Base-by-base conservation (phyloP, 2,888 invertebrate species). In the Caenorhabditis wallacei region DNA sequence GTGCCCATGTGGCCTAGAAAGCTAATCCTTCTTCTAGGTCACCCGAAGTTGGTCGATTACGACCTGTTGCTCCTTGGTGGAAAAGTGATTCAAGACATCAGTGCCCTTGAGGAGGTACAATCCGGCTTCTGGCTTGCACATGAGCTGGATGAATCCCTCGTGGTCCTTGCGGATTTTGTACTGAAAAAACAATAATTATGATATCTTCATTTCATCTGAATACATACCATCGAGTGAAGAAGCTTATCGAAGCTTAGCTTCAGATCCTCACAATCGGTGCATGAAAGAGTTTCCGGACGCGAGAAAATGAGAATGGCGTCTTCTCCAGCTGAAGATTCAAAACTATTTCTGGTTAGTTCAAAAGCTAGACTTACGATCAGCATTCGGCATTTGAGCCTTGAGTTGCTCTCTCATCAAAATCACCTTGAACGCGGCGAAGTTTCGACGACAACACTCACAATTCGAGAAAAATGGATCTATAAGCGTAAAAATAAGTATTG, bases 51-150 rank as follows among this genome's bases (percentile, higher is more conserved):
- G 2, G 30, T 56, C 1, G 35, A 56, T 56, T 16, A 1, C 35
- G 37, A 1, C 20, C 8, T 24, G 53, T 18, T 37, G 22, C 22
- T 59, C 37, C 10, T 18, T 35, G 0, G 66, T 20, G 24, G 53
- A 10, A 10, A 53, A 53, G 30, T 66, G 53, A 22, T 10, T 37
- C 66, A 66, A 20, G 1, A 40, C 53, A 1, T 22, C 35, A 2
- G 66, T 66, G n/a, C 53, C 51, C 22, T 53, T 51, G 37, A 66
- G 51, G 2, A 66, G 20, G 10, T 10, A 66, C 5, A 66, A 13
- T 1, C 53, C 66, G 4, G 53, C 22, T 13, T 11, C 3, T 4
- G 35, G 37, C 1, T 10, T 22, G 40, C 66, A 66, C 16, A 8
- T 37, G 16, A 66, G 22, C 4, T 22, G 30, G n/a, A 66, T 53